phyloP scores from a whole-genome alignment of 2,888 invertebrate genomes.

The Trachelus troglodyta region DNA sequence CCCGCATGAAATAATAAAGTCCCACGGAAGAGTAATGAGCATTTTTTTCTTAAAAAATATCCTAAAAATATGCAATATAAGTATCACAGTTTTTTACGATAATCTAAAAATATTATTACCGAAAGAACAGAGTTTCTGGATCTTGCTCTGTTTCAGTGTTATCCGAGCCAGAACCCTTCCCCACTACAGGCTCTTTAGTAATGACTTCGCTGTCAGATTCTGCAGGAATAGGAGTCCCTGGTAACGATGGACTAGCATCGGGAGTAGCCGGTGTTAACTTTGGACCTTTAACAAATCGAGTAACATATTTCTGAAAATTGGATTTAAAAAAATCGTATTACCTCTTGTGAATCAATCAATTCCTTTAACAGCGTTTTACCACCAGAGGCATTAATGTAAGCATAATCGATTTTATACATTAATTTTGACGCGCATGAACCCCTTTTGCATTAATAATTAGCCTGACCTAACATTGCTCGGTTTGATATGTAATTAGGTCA shows the following conservation, averaged over 20 bases:
- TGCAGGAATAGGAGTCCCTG: slow-evolving; percentile 49
- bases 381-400: not conserved
- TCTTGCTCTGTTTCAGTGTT: slow-evolving; percentile 46
- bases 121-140: slow-evolving; percentile 59
- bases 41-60: not conserved
- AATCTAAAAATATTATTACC: slow-evolving; percentile 38
- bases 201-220: slow-evolving; percentile 42
- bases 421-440: not conserved
- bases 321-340: not conserved
- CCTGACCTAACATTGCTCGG: not conserved
- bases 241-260: slow-evolving; percentile 42
- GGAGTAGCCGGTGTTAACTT: slow-evolving; percentile 51
- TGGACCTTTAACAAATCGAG: slow-evolving; percentile 43
- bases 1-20: not conserved
- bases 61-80: not conserved
- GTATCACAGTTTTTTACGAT: not conserved
- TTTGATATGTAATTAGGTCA: not conserved
- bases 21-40: not conserved
- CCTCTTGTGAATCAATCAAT: not conserved
- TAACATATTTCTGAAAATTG: not conserved
- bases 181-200: slow-evolving; percentile 32
- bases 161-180: slow-evolving; percentile 30
- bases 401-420: not conserved
- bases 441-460: not conserved
- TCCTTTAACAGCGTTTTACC: not conserved